phyloP scores from a whole-genome alignment of 2,888 invertebrate species.

The Pinctada fucata region DNA sequence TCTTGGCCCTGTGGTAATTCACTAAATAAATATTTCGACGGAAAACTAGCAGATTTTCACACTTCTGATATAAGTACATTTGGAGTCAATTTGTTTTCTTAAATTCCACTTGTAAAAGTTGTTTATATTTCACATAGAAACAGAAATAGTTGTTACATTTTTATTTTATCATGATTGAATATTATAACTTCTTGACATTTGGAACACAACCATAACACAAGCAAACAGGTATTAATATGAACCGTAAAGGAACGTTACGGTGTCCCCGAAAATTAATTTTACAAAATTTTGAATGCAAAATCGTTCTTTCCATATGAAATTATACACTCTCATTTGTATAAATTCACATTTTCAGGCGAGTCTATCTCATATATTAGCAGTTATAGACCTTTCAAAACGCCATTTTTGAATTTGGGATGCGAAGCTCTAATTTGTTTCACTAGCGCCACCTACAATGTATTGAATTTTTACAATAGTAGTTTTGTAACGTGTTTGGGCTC shows the following conservation, averaged over 20 bases:
- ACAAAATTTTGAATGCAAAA: too few species aligned
- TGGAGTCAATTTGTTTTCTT: neutral
- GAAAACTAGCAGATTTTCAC: neutral
- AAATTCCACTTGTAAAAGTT: neutral
- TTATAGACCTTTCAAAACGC: too few species aligned
- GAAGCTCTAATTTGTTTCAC: too few species aligned
- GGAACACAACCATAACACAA: neutral
- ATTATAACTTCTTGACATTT: constrained; percentile 1
- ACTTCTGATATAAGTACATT: neutral
- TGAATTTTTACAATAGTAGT: too few species aligned
- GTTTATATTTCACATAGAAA: neutral
- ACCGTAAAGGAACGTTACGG: neutral
- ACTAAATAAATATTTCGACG: neutral
- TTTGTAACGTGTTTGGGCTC: too few species aligned
- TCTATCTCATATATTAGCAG: too few species aligned
- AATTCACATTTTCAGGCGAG: too few species aligned
- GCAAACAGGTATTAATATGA: neutral
- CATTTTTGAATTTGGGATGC: too few species aligned
- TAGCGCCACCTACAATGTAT: too few species aligned
- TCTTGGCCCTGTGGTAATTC: neutral
- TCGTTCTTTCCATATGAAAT: too few species aligned
- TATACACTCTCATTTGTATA: too few species aligned
- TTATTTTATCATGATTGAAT: constrained; percentile 1
- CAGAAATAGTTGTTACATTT: neutral
- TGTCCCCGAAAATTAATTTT: too few species aligned